Percentiles rank a stretch among this genome's conserved stretches.
These are phyloP conservation scores for Misgurnus anguillicaudatus DNA, from an alignment of 2,113 vertebrate species.

Conservation along the genomic window DNA sequence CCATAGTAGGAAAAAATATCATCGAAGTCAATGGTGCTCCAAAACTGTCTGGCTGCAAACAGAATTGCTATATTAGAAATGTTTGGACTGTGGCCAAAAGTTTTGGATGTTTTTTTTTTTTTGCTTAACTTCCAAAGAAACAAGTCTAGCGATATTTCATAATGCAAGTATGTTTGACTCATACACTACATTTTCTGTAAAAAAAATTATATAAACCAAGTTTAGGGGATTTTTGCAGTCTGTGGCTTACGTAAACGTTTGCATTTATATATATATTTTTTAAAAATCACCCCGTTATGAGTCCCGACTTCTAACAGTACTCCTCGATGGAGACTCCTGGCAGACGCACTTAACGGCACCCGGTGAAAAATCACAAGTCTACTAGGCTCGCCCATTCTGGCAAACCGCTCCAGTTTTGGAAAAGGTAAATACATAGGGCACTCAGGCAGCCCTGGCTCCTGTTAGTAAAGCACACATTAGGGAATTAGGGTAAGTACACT, in stretches of 20 bases:
- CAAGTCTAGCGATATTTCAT: neutral
- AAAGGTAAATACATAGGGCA: slow-evolving; percentile 59
- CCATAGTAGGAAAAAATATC: no score
- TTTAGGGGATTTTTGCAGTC: slow-evolving; percentile 24
- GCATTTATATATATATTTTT: slow-evolving; percentile 29
- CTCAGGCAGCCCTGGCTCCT: slow-evolving; percentile 25
- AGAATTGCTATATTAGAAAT: neutral
- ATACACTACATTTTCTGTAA: neutral
- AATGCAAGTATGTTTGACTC: neutral
- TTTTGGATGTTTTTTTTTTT: neutral
- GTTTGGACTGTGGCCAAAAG: neutral
- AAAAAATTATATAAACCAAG: neutral
- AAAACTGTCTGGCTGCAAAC: no score
- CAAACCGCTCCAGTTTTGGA: slow-evolving; percentile 57
- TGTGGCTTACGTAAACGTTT: slow-evolving; percentile 58
- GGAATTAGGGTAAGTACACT: slow-evolving; percentile 22
- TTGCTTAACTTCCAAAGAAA: slow-evolving; percentile 15
- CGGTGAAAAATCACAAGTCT: slow-evolving; percentile 56
- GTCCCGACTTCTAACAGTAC: slow-evolving; percentile 55
- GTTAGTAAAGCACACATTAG: slow-evolving; percentile 41
- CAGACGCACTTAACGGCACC: slow-evolving; percentile 60
- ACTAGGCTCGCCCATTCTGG: slow-evolving; percentile 28
- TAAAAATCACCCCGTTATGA: slow-evolving; percentile 49
- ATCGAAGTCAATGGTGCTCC: no score
- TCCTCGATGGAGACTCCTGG: slow-evolving; percentile 56